Conservation (phyloP, 1,140 invertebrate species). For the Diorhabda elongata region DNA sequence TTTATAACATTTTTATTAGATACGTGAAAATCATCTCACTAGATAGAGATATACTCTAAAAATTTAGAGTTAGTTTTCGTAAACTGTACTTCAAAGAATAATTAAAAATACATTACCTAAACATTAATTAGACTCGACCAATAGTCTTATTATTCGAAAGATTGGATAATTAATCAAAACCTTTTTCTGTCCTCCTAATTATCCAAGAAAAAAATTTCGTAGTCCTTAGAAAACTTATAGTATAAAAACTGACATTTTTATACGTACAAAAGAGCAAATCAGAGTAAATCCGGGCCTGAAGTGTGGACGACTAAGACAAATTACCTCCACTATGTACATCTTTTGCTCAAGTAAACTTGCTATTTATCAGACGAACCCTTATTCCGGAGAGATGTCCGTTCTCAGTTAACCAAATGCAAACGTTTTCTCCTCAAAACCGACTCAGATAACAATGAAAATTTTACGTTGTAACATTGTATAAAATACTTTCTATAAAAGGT, state of each 20-base stretch:
- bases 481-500: not conserved
- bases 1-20: no score
- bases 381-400: constrained; percentile 14
- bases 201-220: no score
- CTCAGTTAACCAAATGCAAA: constrained; percentile 18
- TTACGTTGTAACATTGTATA: not conserved
- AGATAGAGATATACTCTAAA: no score
- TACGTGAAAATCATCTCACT: no score
- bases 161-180: no score
- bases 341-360: constrained; percentile 15
- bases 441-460: constrained; percentile 3
- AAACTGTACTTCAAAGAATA: no score
- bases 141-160: no score
- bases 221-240: no score
- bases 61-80: no score
- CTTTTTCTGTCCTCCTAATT: no score
- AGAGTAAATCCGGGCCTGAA: constrained; percentile 28
- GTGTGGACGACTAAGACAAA: constrained; percentile 30
- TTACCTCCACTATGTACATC: constrained; percentile 24
- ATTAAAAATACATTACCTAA: no score
- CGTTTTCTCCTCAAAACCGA: constrained; percentile 10
- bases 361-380: constrained; percentile 17
- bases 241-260: constrained; percentile 3
- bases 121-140: no score
- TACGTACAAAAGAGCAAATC: constrained; percentile 23